Percentiles rank a stretch among this genome's conserved stretches.
These are phyloP conservation scores for Drosophila emarginata DNA, from an alignment of 2,888 invertebrate species.

Conservation along the genomic window DNA sequence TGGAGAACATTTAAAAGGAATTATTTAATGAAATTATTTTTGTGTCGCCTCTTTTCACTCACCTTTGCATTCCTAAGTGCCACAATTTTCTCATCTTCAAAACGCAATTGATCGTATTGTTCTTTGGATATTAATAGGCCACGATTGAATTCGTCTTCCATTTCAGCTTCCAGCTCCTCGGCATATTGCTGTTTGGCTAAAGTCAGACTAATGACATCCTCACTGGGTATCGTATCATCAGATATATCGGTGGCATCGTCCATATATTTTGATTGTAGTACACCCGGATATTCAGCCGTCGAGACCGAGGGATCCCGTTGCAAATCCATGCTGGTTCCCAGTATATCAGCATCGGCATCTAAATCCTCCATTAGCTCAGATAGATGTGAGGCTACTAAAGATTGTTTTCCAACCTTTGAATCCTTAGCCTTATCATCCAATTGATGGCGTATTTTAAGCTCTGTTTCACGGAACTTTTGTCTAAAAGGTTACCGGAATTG, in stretches of 20 bases:
- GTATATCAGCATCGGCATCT: slow-evolving; percentile 25
- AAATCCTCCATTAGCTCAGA: slow-evolving; percentile 40
- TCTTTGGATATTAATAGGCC: slow-evolving; percentile 84
- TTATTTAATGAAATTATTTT: too few species aligned
- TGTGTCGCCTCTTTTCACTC: slow-evolving; percentile 36
- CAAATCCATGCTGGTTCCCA: slow-evolving; percentile 38
- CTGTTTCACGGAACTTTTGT: slow-evolving; percentile 79
- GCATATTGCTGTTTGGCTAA: slow-evolving; percentile 71
- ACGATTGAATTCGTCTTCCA: slow-evolving; percentile 77
- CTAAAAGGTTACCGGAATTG: slow-evolving; percentile 45
- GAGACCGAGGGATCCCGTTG: slow-evolving; percentile 41
- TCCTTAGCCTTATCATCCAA: slow-evolving; percentile 63
- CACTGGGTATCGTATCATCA: slow-evolving; percentile 61
- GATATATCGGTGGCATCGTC: slow-evolving; percentile 76
- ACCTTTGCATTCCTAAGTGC: slow-evolving; percentile 84
- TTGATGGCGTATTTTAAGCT: slow-evolving; percentile 74
- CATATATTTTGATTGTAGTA: slow-evolving; percentile 50
- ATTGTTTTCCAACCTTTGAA: slow-evolving; percentile 12
- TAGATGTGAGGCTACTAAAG: slow-evolving; percentile 13
- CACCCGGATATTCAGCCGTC: slow-evolving; percentile 42
- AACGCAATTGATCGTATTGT: slow-evolving; percentile 84
- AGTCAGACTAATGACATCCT: slow-evolving; percentile 69
- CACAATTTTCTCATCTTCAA: slow-evolving; percentile 84
- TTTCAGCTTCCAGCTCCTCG: slow-evolving; percentile 69
- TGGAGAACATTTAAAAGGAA: too few species aligned